A percentile compares a stretch with the other conserved stretches of the same genome.
These are phyloP conservation scores for Empis livida DNA, from an alignment of 2,888 invertebrate species.

Conservation along the genomic window DNA sequence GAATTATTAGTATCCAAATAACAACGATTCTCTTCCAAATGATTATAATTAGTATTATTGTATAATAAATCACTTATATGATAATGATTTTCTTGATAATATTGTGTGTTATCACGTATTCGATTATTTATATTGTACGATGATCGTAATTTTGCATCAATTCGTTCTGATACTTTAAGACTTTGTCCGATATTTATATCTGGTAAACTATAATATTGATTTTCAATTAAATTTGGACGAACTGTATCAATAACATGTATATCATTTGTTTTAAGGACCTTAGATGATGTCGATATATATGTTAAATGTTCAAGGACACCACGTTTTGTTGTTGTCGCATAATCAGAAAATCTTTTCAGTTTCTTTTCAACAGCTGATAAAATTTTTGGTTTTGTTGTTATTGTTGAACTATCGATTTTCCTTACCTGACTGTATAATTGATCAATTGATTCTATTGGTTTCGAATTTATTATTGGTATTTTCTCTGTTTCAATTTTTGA, in stretches of 20 bases:
- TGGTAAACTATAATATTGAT: conserved; percentile 58
- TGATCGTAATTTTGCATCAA: conserved; percentile 52
- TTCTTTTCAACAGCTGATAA: conserved; percentile 38
- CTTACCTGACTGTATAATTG: conserved; percentile 26
- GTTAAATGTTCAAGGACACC: conserved; percentile 18
- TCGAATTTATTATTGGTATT: not conserved
- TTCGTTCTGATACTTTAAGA: conserved; percentile 55
- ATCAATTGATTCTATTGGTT: not conserved
- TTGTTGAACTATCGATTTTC: conserved; percentile 21
- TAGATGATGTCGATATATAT: conserved; percentile 14
- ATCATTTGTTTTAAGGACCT: conserved; percentile 13
- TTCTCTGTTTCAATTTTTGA: conserved; percentile 8
- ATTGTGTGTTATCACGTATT: conserved; percentile 13
- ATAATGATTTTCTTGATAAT: too few species aligned
- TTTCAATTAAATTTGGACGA: conserved; percentile 39
- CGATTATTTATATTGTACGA: conserved; percentile 27
- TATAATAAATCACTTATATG: too few species aligned
- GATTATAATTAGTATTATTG: not conserved
- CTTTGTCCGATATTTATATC: conserved; percentile 57
- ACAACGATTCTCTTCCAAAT: not conserved
- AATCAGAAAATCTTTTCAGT: conserved; percentile 22
- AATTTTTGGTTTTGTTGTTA: conserved; percentile 43
- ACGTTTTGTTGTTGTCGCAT: conserved; percentile 11
- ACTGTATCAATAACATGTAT: conserved; percentile 15
- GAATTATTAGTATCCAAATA: conserved; percentile 2